Evolutionary conservation across 2,797 vertebrate species (phyloP).

Genomic region (Triplophysa yarkandensis): DNA sequence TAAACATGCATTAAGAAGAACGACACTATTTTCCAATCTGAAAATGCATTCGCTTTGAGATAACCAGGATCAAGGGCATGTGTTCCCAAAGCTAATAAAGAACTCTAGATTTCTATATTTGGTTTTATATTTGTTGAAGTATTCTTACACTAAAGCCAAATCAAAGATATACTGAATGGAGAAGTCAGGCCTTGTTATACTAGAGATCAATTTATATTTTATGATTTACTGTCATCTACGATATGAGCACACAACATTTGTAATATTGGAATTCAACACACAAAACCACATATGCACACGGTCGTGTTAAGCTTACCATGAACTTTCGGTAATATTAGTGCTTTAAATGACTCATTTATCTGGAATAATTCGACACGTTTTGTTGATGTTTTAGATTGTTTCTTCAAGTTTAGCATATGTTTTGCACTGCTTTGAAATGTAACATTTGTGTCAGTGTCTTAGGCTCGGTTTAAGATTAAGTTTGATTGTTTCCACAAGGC

Average conservation of each 20-base stretch:
- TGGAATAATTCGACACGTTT: slow-evolving; percentile 33
- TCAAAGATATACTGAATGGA: slow-evolving; percentile 44
- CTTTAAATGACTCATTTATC: slow-evolving; percentile 30
- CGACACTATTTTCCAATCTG: neutral
- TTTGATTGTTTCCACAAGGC: slow-evolving; percentile 61
- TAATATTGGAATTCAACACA: slow-evolving; percentile 10
- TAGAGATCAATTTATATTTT: slow-evolving; percentile 5
- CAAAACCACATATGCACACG: slow-evolving; percentile 30
- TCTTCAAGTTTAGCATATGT: slow-evolving; percentile 37
- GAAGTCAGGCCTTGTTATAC: slow-evolving; percentile 30
- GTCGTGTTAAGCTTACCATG: slow-evolving; percentile 25
- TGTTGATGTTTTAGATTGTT: slow-evolving; percentile 23
- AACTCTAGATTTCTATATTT: slow-evolving; percentile 29
- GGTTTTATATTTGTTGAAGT: slow-evolving; percentile 1
- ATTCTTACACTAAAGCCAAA: slow-evolving; percentile 31
- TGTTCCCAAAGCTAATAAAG: neutral
- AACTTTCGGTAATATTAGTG: slow-evolving; percentile 21
- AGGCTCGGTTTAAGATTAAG: slow-evolving; percentile 53
- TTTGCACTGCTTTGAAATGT: slow-evolving; percentile 60
- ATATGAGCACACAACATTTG: slow-evolving; percentile 33
- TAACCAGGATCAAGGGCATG: slow-evolving; percentile 11
- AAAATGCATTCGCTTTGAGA: neutral
- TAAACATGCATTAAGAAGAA: neutral
- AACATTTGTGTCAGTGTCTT: slow-evolving; percentile 55
- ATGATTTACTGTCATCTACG: slow-evolving; percentile 18